Percentiles rank a stretch among this genome's conserved stretches.
Conservation (phyloP, 2,113 vertebrate species). For the Paradoxurus hermaphroditus region DNA sequence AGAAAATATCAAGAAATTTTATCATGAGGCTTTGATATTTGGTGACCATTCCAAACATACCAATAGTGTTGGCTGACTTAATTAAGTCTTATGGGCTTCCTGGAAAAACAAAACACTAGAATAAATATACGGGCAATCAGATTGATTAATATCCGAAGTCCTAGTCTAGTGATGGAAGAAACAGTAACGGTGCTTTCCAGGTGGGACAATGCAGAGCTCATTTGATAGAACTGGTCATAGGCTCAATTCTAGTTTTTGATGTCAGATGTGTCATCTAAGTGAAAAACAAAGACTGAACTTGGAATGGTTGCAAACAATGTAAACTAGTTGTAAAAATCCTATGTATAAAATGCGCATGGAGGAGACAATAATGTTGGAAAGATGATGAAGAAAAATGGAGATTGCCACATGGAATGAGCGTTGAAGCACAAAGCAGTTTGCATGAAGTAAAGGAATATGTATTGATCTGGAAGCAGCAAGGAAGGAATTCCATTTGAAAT, state of each 20-base stretch:
- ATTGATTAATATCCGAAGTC: neutral
- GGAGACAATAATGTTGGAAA: neutral
- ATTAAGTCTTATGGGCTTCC: neutral
- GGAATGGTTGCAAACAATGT: neutral
- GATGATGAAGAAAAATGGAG: neutral
- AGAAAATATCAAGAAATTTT: neutral
- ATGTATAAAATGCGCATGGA: neutral
- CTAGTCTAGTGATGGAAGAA: neutral
- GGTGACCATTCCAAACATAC: neutral
- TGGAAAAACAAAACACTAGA: neutral
- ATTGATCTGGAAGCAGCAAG: neutral
- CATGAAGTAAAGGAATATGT: neutral
- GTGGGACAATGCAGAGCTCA: neutral
- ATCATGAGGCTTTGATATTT: neutral
- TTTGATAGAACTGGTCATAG: neutral
- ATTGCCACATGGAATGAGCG: neutral
- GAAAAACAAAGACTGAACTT: neutral
- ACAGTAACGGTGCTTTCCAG: neutral
- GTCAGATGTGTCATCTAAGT: neutral
- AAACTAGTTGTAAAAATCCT: neutral
- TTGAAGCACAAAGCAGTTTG: neutral
- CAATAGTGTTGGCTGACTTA: neutral
- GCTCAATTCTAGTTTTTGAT: neutral
- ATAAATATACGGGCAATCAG: neutral
- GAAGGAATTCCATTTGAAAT: neutral